Conservation (phyloP, 2,888 invertebrate species). For the Rhyacophila evoluta region DNA sequence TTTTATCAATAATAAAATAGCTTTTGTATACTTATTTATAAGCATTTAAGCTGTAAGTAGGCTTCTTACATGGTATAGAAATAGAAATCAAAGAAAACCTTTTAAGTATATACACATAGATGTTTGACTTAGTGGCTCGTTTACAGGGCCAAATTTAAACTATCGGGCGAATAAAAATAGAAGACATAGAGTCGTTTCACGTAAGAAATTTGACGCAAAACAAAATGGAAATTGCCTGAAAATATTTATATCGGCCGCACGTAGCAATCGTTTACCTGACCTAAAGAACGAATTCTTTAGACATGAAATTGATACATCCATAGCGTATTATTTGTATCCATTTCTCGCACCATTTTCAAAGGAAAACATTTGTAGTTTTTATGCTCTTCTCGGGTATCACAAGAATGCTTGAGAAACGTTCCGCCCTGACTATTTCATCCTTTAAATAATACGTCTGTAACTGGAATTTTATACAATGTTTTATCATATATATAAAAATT, state of each 20-base stretch:
- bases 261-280: constrained; percentile 52
- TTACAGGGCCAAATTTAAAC: background rate
- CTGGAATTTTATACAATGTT: background rate
- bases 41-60: too few species aligned
- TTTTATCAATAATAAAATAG: too few species aligned
- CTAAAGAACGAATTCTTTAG: constrained; percentile 51
- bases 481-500: background rate
- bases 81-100: too few species aligned
- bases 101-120: too few species aligned
- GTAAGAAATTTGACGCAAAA: constrained; percentile 44
- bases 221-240: constrained; percentile 47
- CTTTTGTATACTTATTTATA: too few species aligned
- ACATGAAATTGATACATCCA: constrained; percentile 54
- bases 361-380: constrained; percentile 39
- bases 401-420: constrained; percentile 36
- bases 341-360: constrained; percentile 37
- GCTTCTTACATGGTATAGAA: too few species aligned
- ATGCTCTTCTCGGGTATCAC: constrained; percentile 34
- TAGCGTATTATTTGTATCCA: constrained; percentile 43
- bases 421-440: background rate
- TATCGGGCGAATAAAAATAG: background rate
- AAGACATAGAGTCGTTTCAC: constrained; percentile 32
- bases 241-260: constrained; percentile 52
- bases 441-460: background rate
- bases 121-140: too few species aligned